Evolutionary conservation across 2,797 vertebrate species (phyloP), one percentile per base, ranked within the genome.

Genomic region (Danio choprae): DNA sequence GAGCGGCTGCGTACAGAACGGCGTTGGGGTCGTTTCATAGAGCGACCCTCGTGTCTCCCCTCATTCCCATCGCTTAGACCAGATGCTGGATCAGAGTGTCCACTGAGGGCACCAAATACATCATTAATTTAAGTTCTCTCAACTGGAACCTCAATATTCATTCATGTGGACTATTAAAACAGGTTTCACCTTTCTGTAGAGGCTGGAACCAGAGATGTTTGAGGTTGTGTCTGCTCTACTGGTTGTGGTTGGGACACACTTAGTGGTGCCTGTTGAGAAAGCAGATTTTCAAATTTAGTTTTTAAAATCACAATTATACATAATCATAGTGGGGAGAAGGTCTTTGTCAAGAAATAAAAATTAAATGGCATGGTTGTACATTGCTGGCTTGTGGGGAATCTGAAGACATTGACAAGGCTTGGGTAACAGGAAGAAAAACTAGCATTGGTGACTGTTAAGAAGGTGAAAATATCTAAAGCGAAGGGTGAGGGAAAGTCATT

Each of bases 1-100:
- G 98, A 99, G 15, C 97, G 97, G 77, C 98, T 99, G 84, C 98
- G 95, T 7, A 97, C 96, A 1, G 98, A 98, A 70, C 95, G 94
- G 6, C 96, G 90, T 87, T 95, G 96, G 65, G 97, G 93, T 0
- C 97, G 95, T 58, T 96, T 98, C 0, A 95, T 87, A 0, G 96
- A 92, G 53, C 96, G 95, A 0, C 96, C 96, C 81, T 97, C 96
- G 0, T 98, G 97, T 51, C 94, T 94, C 11, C 95, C 97, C 74
- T 99, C 98, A 0, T 96, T 98, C 64, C 97, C 95, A n/a, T 99
- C 98, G 59, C 98, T 99, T 81, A 98, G 88, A 74, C 96, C 96
- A 10, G 97, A 97, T 71, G 92, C 90, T 8, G 97, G 89, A 84
- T 99, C 97, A 41, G 96, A 98, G 87, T 96, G 94, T 4, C 95